Conservation (phyloP, 2,888 invertebrate genomes). For the Heliconius ismenius region DNA sequence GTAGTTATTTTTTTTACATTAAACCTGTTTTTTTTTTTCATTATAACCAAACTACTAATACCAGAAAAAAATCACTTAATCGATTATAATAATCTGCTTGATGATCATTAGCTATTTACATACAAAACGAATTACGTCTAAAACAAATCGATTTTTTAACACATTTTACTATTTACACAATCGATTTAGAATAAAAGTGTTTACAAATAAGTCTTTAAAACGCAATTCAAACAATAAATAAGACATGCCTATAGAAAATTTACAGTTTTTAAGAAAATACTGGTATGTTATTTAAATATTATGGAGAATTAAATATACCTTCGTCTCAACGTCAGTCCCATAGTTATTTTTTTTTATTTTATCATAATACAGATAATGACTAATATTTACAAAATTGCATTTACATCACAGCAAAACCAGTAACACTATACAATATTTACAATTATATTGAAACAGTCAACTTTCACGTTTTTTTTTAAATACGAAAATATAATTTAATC, state of each 20-base stretch:
- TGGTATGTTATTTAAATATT: constrained; percentile 20
- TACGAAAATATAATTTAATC: constrained; percentile 78
- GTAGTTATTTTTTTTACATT: background rate
- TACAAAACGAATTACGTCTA: constrained; percentile 15
- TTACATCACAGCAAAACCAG: constrained; percentile 60
- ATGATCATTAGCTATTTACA: constrained; percentile 25
- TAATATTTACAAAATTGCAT: constrained; percentile 37
- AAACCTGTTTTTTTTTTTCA: background rate
- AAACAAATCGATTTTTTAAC: constrained; percentile 8
- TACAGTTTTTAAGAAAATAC: constrained; percentile 19
- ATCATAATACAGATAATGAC: constrained; percentile 28
- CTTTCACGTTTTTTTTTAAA: constrained; percentile 54
- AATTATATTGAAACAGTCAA: constrained; percentile 58
- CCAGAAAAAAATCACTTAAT: background rate
- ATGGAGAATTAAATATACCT: constrained; percentile 27
- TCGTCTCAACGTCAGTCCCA: constrained; percentile 21
- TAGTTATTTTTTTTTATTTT: constrained; percentile 22
- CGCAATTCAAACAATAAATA: constrained; percentile 13
- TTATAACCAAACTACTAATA: constrained; percentile 11
- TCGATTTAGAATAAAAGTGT: background rate
- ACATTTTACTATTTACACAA: constrained; percentile 19
- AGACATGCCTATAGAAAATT: constrained; percentile 7
- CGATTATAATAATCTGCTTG: constrained; percentile 28
- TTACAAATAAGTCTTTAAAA: background rate
- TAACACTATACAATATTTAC: constrained; percentile 77